A percentile compares a stretch with the other conserved stretches of the same genome.
Evolutionary conservation across 1,140 invertebrate genomes (phyloP).

Genomic region (Pachypeltis micranthus): DNA sequence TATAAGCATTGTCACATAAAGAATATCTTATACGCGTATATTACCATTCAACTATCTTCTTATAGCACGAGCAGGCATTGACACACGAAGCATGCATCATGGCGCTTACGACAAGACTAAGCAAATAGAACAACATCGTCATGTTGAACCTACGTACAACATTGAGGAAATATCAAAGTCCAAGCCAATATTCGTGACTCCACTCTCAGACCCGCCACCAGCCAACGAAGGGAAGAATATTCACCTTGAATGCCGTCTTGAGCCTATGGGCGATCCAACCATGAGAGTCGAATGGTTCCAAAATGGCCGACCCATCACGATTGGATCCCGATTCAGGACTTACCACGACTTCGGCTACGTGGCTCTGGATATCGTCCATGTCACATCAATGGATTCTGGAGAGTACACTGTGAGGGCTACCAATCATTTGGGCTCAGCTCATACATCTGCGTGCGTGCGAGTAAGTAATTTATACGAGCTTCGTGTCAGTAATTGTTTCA

Average conservation of each 20-base stretch:
- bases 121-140: conserved; percentile 71
- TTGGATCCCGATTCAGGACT: conserved; percentile 81
- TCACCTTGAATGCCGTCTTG: conserved; percentile 77
- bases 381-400: conserved; percentile 78
- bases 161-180: conserved; percentile 90
- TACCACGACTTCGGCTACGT: conserved; percentile 92
- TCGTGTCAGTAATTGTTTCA: no score
- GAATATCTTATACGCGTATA: not conserved
- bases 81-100: conserved; percentile 76
- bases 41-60: conserved; percentile 22
- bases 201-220: conserved; percentile 66
- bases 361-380: conserved; percentile 77
- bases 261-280: conserved; percentile 89
- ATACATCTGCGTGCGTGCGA: conserved; percentile 79
- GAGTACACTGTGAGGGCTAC: conserved; percentile 86
- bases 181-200: conserved; percentile 79
- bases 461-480: conserved; percentile 40
- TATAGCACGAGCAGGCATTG: conserved; percentile 69
- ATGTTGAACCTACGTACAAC: conserved; percentile 73
- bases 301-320: conserved; percentile 74
- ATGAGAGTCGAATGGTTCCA: conserved; percentile 93
- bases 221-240: conserved; percentile 82
- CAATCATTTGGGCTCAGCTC: conserved; percentile 82
- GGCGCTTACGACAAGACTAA: conserved; percentile 76
- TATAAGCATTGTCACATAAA: not conserved